Percentiles rank a stretch among this genome's conserved stretches.
Evolutionary conservation across 2,888 invertebrate genomes (phyloP).

Genomic region (Drosophila bunnanda): DNA sequence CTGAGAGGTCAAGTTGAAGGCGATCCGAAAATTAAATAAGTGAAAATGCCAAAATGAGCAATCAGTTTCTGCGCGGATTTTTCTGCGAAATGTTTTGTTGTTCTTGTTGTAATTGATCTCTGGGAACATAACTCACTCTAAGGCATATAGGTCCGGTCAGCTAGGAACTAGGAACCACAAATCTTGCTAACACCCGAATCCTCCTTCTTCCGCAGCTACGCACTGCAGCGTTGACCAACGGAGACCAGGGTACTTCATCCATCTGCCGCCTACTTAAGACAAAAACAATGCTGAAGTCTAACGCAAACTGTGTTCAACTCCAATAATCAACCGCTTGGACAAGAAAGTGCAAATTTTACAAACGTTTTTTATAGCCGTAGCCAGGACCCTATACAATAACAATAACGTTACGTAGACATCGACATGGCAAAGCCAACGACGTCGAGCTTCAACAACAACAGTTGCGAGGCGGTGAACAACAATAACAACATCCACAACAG

Average conservation of each 20-base stretch:
- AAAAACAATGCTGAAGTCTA: conserved; percentile 60
- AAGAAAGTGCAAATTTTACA: conserved; percentile 66
- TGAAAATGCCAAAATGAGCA: conserved; percentile 46
- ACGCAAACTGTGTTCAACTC: conserved; percentile 64
- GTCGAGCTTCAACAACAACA: conserved; percentile 39
- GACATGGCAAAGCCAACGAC: conserved; percentile 66
- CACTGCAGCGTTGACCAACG: conserved; percentile 20
- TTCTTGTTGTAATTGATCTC: conserved; percentile 24
- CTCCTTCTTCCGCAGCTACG: conserved; percentile 5
- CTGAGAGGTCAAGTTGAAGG: conserved; percentile 81
- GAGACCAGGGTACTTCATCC: conserved; percentile 11
- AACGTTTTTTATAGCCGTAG: conserved; percentile 30
- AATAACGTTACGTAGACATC: conserved; percentile 21
- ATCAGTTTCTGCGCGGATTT: conserved; percentile 70
- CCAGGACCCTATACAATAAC: conserved; percentile 11
- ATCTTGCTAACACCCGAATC: not conserved
- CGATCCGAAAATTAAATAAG: conserved; percentile 37
- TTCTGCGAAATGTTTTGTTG: conserved; percentile 57
- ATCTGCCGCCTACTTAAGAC: conserved; percentile 49
- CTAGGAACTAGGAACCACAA: not conserved
- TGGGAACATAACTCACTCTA: conserved; percentile 2
- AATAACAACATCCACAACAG: conserved; percentile 24
- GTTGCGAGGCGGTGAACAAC: conserved; percentile 33
- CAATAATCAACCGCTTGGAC: conserved; percentile 46
- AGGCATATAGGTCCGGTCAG: not conserved